These are phyloP conservation scores for Oncorhynchus clarkii DNA, from an alignment of 2,113 vertebrate species.

Conservation along the genomic window DNA sequence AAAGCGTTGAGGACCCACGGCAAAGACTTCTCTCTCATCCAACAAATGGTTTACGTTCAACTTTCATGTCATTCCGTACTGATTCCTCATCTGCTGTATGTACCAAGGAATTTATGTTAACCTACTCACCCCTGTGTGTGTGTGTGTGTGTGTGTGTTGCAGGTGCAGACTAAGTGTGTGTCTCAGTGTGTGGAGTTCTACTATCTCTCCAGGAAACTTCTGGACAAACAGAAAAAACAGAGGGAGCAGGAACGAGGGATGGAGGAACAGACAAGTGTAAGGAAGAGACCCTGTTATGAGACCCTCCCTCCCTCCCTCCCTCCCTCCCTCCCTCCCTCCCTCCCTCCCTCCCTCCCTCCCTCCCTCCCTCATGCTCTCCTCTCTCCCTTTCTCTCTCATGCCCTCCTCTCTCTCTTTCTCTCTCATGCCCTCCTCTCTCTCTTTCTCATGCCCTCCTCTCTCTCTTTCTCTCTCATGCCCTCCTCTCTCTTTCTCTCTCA, in stretches of 20 bases:
- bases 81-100: too few relatives aligned
- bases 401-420: too few relatives aligned
- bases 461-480: too few relatives aligned
- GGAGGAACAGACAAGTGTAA: conserved; percentile 38
- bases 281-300: neutral
- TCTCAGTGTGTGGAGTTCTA: conserved; percentile 78
- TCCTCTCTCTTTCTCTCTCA: too few relatives aligned
- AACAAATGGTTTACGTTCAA: conserved; percentile 62
- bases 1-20: conserved; percentile 61
- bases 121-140: neutral
- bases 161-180: conserved; percentile 72
- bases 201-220: conserved; percentile 71
- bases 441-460: too few relatives aligned
- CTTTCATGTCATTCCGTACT: too few relatives aligned
- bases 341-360: neutral
- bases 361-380: neutral
- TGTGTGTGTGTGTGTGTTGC: conserved; percentile 8
- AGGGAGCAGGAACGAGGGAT: conserved; percentile 41
- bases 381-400: too few relatives aligned
- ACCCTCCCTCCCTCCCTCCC: too few relatives aligned
- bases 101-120: too few relatives aligned
- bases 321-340: neutral
- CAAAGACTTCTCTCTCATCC: conserved; percentile 73
- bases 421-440: neutral
- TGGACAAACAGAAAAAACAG: conserved; percentile 66